Percentiles rank a stretch among this genome's conserved stretches.
Evolutionary conservation across 2,888 invertebrate species (phyloP).

Genomic region (Serripes groenlandicus): DNA sequence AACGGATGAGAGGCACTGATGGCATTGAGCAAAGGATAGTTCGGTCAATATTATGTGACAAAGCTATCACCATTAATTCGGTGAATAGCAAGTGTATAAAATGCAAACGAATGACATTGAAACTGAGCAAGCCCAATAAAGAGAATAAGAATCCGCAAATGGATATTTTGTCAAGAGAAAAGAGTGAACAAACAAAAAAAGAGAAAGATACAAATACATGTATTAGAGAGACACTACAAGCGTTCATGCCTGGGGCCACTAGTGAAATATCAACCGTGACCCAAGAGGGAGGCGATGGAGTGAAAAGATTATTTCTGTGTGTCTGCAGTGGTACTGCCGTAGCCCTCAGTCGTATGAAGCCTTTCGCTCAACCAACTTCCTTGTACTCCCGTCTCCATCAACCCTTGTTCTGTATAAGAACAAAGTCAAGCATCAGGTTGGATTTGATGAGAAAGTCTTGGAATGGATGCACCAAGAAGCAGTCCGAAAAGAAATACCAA

Average conservation of each 20-base stretch:
- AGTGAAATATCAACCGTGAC: slow-evolving; percentile 29
- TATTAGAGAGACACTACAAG: slow-evolving; percentile 16
- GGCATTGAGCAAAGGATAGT: background rate
- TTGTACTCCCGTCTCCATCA: slow-evolving; percentile 31
- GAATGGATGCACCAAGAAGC: slow-evolving; percentile 66
- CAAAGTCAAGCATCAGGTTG: slow-evolving; percentile 31
- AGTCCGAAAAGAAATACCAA: slow-evolving; percentile 24
- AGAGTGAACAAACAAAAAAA: background rate
- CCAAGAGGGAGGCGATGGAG: slow-evolving; percentile 47
- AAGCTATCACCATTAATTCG: slow-evolving; percentile 2
- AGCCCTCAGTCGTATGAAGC: slow-evolving; percentile 43
- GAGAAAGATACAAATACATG: too few relatives aligned
- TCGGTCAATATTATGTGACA: slow-evolving; percentile 19
- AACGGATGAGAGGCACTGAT: slow-evolving; percentile 1
- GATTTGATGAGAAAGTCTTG: slow-evolving; percentile 33
- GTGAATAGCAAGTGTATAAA: slow-evolving; percentile 4
- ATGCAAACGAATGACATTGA: slow-evolving; percentile 37
- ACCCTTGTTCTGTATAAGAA: slow-evolving; percentile 44
- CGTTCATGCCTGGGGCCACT: slow-evolving; percentile 31
- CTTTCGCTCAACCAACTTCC: slow-evolving; percentile 13
- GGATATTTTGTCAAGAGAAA: background rate
- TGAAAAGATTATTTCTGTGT: slow-evolving; percentile 28
- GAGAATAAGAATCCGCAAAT: too few relatives aligned
- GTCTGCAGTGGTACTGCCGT: slow-evolving; percentile 34
- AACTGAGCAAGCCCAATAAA: background rate